Evolutionary conservation across 2,113 vertebrate genomes (phyloP).

Genomic region (Isurus oxyrinchus): DNA sequence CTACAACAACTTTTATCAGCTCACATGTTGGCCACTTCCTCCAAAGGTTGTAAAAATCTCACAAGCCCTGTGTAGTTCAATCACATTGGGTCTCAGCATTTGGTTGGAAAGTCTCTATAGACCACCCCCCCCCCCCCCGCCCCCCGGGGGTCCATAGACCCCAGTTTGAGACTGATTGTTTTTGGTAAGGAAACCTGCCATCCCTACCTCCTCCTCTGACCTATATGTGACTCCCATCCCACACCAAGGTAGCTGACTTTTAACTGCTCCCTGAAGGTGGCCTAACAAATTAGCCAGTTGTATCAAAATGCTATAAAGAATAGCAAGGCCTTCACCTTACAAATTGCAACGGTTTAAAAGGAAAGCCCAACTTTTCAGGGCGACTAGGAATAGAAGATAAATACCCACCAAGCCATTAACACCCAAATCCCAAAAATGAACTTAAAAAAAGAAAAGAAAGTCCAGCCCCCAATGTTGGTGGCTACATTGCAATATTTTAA

Average conservation of each 20-base stretch:
- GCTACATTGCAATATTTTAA: background rate
- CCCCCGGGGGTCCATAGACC: background rate
- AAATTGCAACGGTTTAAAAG: background rate
- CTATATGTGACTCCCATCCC: background rate
- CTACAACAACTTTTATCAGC: background rate
- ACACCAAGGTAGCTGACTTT: background rate
- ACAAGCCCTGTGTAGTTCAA: background rate
- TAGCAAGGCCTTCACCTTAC: background rate
- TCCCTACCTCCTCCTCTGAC: background rate
- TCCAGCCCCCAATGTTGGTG: background rate
- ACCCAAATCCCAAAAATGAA: background rate
- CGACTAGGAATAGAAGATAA: background rate
- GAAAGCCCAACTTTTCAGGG: background rate
- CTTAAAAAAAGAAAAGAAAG: background rate
- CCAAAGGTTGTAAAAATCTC: background rate
- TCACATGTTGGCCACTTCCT: background rate
- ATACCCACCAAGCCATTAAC: background rate
- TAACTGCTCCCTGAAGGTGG: background rate
- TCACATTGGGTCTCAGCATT: background rate
- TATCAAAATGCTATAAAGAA: background rate
- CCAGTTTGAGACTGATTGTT: background rate
- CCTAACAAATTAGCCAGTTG: background rate
- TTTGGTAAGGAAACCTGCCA: background rate
- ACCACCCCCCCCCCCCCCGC: too few relatives aligned
- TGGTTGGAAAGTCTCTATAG: background rate